phyloP scores from a whole-genome alignment of 2,797 vertebrate species.

The Taeniopygia guttata region DNA sequence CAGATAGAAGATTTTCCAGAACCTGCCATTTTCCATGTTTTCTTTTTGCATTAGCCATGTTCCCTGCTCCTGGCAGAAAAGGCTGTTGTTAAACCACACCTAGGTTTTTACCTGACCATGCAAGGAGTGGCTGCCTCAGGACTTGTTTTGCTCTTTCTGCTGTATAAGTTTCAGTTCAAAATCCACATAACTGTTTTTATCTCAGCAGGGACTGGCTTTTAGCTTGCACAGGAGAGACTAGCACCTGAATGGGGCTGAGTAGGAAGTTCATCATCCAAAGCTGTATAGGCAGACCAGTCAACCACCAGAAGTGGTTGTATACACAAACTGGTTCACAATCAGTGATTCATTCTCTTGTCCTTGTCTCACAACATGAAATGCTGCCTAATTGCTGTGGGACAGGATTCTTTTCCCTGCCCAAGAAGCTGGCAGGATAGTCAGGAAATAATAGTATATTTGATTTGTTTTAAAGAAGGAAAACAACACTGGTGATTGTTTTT shows the following conservation, averaged over 20 bases:
- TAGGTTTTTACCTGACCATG: not conserved
- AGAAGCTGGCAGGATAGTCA: not conserved
- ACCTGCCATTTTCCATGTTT: not conserved
- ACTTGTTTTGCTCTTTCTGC: not conserved
- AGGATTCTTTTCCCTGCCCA: not conserved
- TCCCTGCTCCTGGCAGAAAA: conserved; percentile 19
- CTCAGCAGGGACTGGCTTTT: not conserved
- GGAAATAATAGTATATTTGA: not conserved
- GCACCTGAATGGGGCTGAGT: not conserved
- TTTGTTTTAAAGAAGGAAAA: not conserved
- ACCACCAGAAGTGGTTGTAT: not conserved
- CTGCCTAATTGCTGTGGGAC: not conserved
- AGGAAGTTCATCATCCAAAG: conserved; percentile 17
- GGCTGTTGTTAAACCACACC: not conserved
- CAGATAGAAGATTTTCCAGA: conserved; percentile 47
- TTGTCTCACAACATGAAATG: not conserved
- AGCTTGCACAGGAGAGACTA: not conserved
- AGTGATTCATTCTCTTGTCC: not conserved
- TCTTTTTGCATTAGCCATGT: conserved; percentile 9
- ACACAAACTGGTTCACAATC: not conserved
- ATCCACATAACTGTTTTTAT: not conserved
- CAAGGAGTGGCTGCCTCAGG: not conserved
- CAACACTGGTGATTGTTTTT: not conserved
- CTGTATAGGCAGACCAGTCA: not conserved
- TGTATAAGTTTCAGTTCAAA: not conserved